Percentiles rank a stretch among this genome's conserved stretches.
phyloP scores from a whole-genome alignment of 2,113 vertebrate genomes.

The Paralichthys olivaceus region DNA sequence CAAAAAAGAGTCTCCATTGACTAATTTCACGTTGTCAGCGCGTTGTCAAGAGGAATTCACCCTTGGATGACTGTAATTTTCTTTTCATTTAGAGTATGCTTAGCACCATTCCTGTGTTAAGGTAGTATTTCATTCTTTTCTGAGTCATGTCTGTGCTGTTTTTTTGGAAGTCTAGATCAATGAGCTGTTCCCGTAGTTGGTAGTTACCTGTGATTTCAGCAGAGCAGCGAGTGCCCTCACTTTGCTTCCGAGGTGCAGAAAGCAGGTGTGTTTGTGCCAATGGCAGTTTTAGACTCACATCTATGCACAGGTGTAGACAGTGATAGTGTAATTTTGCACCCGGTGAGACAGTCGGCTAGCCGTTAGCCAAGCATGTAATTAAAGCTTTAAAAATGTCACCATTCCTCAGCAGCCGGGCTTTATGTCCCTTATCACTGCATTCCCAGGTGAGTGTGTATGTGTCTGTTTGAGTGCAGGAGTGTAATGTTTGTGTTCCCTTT shows the following conservation, averaged over 20 bases:
- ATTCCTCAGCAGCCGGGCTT: slow-evolving; percentile 65
- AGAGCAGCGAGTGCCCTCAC: background rate
- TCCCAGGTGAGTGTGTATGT: slow-evolving; percentile 58
- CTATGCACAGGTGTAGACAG: slow-evolving; percentile 68
- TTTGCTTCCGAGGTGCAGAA: slow-evolving; percentile 31
- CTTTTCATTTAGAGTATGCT: slow-evolving; percentile 59
- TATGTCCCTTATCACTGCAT: slow-evolving; percentile 70
- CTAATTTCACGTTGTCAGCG: slow-evolving; percentile 54
- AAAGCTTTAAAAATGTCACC: slow-evolving; percentile 83
- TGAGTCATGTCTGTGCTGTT: slow-evolving; percentile 24
- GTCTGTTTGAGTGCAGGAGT: slow-evolving; percentile 6
- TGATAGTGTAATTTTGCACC: slow-evolving; percentile 73
- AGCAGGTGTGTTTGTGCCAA: slow-evolving; percentile 44
- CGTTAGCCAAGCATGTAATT: slow-evolving; percentile 84
- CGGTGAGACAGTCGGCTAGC: slow-evolving; percentile 63
- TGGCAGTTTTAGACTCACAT: slow-evolving; percentile 28
- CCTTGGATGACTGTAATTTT: slow-evolving; percentile 65
- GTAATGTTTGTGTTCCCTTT: slow-evolving; percentile 50
- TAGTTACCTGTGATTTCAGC: slow-evolving; percentile 30
- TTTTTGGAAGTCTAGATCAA: slow-evolving; percentile 51
- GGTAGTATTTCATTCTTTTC: slow-evolving; percentile 39
- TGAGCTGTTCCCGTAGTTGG: slow-evolving; percentile 33
- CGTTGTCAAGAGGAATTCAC: slow-evolving; percentile 55
- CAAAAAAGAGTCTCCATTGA: slow-evolving; percentile 15
- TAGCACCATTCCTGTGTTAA: slow-evolving; percentile 16